Evolutionary conservation across 2,113 vertebrate species (phyloP).

Genomic region (Felis catus): F.catus_Fca126_mat1.0 CM031428.1:27407001-27407500

Average conservation of each 20-base stretch:
- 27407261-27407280: not conserved
- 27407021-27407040: not conserved
- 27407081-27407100: not conserved
- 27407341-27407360: not conserved
- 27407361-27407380: not conserved
- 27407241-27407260: not conserved
- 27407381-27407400: not conserved
- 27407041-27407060: not conserved
- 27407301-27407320: not conserved
- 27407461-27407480: not conserved
- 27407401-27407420: not conserved
- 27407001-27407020: not conserved
- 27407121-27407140: not conserved
- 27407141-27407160: too few relatives aligned
- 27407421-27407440: not conserved
- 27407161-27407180: too few relatives aligned
- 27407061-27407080: not conserved
- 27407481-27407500: not conserved
- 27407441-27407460: not conserved
- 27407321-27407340: not conserved
- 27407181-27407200: not conserved
- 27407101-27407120: not conserved
- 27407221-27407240: not conserved
- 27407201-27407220: not conserved
- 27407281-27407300: not conserved